Evolutionary conservation across 2,113 vertebrate species (phyloP), one percentile per base, ranked within the genome.

Genomic region (Casuarius casuarius): DNA sequence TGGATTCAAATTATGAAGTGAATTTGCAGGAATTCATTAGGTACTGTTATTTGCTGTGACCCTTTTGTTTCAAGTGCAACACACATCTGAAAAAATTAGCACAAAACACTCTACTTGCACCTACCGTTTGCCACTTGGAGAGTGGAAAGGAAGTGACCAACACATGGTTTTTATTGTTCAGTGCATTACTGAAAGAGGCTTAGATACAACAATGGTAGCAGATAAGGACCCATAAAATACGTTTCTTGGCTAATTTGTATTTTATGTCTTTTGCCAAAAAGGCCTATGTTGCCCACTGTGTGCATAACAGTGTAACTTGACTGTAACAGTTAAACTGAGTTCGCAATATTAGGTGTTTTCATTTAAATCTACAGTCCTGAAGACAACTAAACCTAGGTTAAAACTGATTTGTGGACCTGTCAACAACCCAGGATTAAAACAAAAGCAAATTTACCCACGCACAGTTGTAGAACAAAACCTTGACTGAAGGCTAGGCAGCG

Each of bases 51-150:
- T 73, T 48, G 16, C 68, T 15, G 8, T 2, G 12, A n/a, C 49
- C 5, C 12, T 76, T 38, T 63, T 51, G 33, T 70, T 76, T 81
- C 44, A 82, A 59, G 23, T 9, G 42, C 35, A 71, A 21, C 15
- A 31, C 0, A 1, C 35, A 2, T 31, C 19, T 51, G 42, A 38
- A 75, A 63, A 44, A 44, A 28, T 9, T 7, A 0, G 9, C 9
- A 33, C 14, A 28, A 18, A 44, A 26, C 40, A 20, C 40, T 74
- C 33, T 25, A 6, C n/a, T 56, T 42, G 68, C 35, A 70, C 63
- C 26, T 63, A 70, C 23, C 8, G 8, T 81, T 90, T 85, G 35
- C 21, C 23, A 18, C 8, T 10, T 54, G 40, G 52, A 25, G 42
- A 26, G 29, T 4, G 7, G 46, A 44, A 49, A 76, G 22, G 13